Base-by-base conservation (phyloP, 2,888 invertebrate species). In the Seira sanloemensis region DNA sequence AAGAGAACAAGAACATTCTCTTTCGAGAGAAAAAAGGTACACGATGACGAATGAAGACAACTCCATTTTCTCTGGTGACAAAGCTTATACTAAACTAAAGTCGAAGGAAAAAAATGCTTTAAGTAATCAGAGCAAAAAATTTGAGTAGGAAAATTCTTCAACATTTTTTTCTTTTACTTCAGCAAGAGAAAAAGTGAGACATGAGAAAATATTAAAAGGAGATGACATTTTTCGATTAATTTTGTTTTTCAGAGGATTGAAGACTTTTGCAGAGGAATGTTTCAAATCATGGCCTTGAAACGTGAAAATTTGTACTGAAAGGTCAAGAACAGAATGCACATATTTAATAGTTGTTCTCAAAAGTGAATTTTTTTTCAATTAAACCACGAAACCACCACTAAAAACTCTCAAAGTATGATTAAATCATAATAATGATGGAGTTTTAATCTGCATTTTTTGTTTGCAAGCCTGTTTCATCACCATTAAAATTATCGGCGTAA, bases 1-100 rank as follows among this genome's bases (percentile, higher is more conserved):
- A 58, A 58, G n/a, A 58, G 58, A 58, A 58, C 58, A 58, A 58
- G 58, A 58, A 58, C 5, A 58, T n/a, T 58, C 58, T 58, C 12
- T 58, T n/a, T n/a, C n/a, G n/a, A n/a, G n/a, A n/a, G n/a, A n/a
- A n/a, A n/a, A n/a, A n/a, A n/a, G n/a, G n/a, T n/a, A n/a, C n/a
- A 18, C n/a, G 58, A 58, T 58, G 58, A 58, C 58, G 58, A 58
- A 58, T 58, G 58, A 58, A 58, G 58, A 58, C n/a, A 18, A 58
- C 58, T 58, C 58, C 18, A 58, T 58, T 58, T 58, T 58, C 58
- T 58, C 58, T 58, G 58, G 58, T 58, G 58, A 58, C 58, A 58
- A 58, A 9, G 58, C 58, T n/a, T n/a, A n/a, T n/a, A n/a, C n/a
- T n/a, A n/a, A n/a, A n/a, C n/a, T n/a, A n/a, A n/a, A n/a, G n/a